Base-by-base conservation (phyloP, 2,888 invertebrate species). In the Phrixothrix hirtus region DNA sequence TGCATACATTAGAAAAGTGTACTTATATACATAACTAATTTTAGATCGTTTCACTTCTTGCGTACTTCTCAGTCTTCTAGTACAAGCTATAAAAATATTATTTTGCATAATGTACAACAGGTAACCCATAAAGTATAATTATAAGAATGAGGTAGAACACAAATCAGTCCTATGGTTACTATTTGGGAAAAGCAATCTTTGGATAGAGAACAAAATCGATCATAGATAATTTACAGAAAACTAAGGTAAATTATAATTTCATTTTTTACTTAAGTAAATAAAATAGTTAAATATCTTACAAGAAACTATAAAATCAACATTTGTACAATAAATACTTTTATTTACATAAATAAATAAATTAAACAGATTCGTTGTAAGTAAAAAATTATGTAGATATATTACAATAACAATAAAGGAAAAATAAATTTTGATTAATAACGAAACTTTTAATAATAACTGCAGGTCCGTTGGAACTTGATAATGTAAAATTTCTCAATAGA, bases 101-200 rank as follows among this genome's bases (percentile, higher is more conserved):
- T 36, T 27, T 29, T 1, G 12, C 17, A 16, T 26, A 35, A 21
- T 52, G 13, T 31, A 38, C 12, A 30, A 30, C n/a, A 65, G 69
- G 69, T 71, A 72, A 72, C 71, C 67, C 71, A 70, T 66, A 64
- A 67, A 69, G 70, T 70, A 62, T 55, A 61, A 63, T 64, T 71
- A 67, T 69, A 73, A 68, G 71, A 71, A 61, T 75, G 74, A 75
- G 74, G 75, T 75, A 75, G 74, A 73, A 74, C 68, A 65, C 60
- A 73, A 70, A 71, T 75, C 75, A 75, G 75, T 75, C 73, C 72
- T 72, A 68, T 72, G 66, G 68, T 69, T 61, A 56, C 48, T 62
- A 46, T 49, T 50, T 50, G 56, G 47, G 52, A 48, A 45, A 56
- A 48, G 43, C 30, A 46, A 38, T 56, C 56, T 56, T 56, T 56